phyloP scores from a whole-genome alignment of 2,888 invertebrate genomes.

The Polymixis flavicincta region DNA sequence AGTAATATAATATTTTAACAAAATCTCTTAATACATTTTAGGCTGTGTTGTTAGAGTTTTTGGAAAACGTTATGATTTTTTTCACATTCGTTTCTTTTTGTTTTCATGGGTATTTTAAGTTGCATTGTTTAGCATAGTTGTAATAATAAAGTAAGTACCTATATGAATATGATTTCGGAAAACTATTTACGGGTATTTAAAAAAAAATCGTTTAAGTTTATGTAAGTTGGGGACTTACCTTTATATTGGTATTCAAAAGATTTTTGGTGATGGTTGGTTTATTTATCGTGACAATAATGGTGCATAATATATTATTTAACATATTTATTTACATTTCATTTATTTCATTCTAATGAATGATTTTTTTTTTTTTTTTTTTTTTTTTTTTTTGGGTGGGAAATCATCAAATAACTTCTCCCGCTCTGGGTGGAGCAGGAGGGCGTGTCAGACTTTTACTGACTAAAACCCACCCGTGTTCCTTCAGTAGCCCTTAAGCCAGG shows the following conservation, averaged over 20 bases:
- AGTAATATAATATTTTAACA: too few relatives aligned
- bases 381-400: neutral
- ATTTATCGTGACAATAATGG: neutral
- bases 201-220: too few relatives aligned
- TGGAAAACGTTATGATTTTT: neutral
- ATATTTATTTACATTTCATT: too few relatives aligned
- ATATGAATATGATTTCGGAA: neutral
- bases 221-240: neutral
- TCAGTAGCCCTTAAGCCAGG: too few relatives aligned
- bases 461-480: too few relatives aligned
- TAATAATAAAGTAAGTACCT: neutral
- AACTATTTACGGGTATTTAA: neutral
- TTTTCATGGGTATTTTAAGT: neutral
- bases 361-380: neutral
- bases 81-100: neutral
- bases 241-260: neutral
- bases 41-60: neutral
- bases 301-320: neutral
- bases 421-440: too few relatives aligned
- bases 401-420: too few relatives aligned
- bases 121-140: neutral
- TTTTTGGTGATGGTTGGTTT: conserved; percentile 21
- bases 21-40: neutral
- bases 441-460: too few relatives aligned
- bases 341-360: too few relatives aligned